Conservation (phyloP, 2,888 invertebrate species). For the Plagodis pulveraria region DNA sequence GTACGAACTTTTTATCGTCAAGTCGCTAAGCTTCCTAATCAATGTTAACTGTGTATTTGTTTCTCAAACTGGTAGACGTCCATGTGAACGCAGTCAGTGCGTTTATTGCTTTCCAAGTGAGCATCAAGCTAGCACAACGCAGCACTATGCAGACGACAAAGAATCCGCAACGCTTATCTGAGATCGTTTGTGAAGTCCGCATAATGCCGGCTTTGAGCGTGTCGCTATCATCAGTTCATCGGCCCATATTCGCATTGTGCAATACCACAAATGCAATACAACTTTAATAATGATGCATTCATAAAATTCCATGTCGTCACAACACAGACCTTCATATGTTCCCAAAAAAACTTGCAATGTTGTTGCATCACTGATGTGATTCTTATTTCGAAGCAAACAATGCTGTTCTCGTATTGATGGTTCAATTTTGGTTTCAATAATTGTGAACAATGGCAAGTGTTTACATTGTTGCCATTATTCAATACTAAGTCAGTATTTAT, state of each 20-base stretch:
- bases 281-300: constrained; percentile 35
- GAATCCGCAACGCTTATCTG: constrained; percentile 45
- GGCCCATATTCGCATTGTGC: constrained; percentile 50
- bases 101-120: constrained; percentile 20
- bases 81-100: constrained; percentile 29
- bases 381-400: constrained; percentile 21
- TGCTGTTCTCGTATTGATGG: constrained; percentile 13
- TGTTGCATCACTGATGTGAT: constrained; percentile 25
- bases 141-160: constrained; percentile 36
- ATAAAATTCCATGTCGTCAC: constrained; percentile 32
- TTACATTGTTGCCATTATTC: constrained; percentile 9
- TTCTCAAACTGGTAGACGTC: constrained; percentile 20
- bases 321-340: constrained; percentile 27
- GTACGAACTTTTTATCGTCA: constrained; percentile 10
- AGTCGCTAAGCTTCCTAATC: constrained; percentile 19
- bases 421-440: constrained; percentile 12
- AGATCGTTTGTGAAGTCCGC: constrained; percentile 48
- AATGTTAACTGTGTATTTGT: constrained; percentile 22
- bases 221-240: constrained; percentile 49
- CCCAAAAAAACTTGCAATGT: constrained; percentile 27
- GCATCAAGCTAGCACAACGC: constrained; percentile 29
- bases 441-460: not conserved
- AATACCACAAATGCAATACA: constrained; percentile 40
- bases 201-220: constrained; percentile 43
- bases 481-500: constrained; percentile 12